Conservation (phyloP, 1,140 invertebrate species). For the Yoshiicerus persimilis region DNA sequence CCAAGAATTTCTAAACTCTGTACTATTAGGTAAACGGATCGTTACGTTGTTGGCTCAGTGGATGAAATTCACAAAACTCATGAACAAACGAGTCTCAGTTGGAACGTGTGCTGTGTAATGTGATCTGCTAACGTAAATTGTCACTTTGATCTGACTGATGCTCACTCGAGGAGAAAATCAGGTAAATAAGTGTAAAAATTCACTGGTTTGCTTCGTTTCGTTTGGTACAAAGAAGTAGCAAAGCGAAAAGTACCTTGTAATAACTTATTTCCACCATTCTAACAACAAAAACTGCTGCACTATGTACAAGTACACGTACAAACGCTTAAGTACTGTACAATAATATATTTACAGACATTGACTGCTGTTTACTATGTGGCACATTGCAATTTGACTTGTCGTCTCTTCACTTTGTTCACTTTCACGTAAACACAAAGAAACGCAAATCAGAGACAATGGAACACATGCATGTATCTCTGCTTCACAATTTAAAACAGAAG, state of each 20-base stretch:
- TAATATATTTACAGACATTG: not conserved
- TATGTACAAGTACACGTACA: not conserved
- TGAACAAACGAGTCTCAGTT: not conserved
- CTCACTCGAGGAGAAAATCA: not conserved
- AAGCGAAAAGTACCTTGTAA: not conserved
- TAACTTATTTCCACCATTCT: not conserved
- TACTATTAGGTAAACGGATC: not conserved
- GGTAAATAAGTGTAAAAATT: not conserved
- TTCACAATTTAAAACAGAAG: not conserved
- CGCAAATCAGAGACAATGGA: not conserved
- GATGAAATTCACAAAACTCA: not conserved
- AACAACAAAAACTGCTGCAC: not conserved
- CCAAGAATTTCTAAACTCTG: not conserved
- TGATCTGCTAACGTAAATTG: not conserved
- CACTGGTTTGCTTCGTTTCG: not conserved
- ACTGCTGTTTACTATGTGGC: not conserved
- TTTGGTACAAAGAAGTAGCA: not conserved
- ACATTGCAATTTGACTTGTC: not conserved
- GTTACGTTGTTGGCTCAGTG: not conserved
- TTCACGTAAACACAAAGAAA: not conserved
- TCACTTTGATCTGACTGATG: not conserved
- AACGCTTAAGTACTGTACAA: not conserved
- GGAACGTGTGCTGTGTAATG: not conserved
- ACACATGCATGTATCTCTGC: not conserved
- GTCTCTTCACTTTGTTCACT: not conserved